Evolutionary conservation across 1,140 invertebrate species (phyloP), one percentile per base, ranked within the genome.

Genomic region (Pseudomyrmex pallidus): DNA sequence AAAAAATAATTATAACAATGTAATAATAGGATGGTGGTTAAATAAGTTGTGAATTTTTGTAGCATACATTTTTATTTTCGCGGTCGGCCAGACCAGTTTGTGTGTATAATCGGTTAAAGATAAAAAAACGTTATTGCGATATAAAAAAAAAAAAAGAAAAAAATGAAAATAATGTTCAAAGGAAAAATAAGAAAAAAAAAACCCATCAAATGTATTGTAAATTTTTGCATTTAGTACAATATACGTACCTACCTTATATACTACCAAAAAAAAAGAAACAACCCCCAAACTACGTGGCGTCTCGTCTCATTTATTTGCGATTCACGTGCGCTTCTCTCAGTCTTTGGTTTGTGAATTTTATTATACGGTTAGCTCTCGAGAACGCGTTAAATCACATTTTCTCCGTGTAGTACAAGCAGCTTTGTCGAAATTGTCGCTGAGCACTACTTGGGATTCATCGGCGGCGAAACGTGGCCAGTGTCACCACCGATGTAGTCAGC

Each of bases 141-240:
- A 83, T 83, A 87, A 35, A 70, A 72, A 12, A 80, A 67, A 82
- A 70, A 64, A 73, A 90, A 67, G n/a, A 87, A 87, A 87, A 86
- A 89, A 3, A 25, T 25, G 67, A 88, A 87, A 72, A 86, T 86
- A 90, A 89, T 90, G 90, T 91, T 89, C 35, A 88, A 89, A 86
- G 77, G 64, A 74, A 87, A 84, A 87, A 87, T 77, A 84, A 90
- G 85, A 87, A 85, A 86, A 57, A 83, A 89, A 78, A 87, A 89
- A 91, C 76, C 76, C 86, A 89, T 91, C 86, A 91, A 90, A 90
- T 92, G 89, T 92, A 92, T 91, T 93, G 91, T 92, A 93, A 91
- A 87, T 92, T 92, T 93, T 93, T 93, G 90, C 92, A 92, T 93
- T 93, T 92, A 93, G 91, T 92, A 93, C 91, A 92, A 92, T 92